Evolutionary conservation across 2,888 invertebrate genomes (phyloP), one percentile per base, ranked within the genome.

Genomic region (Fabriciana adippe): DNA sequence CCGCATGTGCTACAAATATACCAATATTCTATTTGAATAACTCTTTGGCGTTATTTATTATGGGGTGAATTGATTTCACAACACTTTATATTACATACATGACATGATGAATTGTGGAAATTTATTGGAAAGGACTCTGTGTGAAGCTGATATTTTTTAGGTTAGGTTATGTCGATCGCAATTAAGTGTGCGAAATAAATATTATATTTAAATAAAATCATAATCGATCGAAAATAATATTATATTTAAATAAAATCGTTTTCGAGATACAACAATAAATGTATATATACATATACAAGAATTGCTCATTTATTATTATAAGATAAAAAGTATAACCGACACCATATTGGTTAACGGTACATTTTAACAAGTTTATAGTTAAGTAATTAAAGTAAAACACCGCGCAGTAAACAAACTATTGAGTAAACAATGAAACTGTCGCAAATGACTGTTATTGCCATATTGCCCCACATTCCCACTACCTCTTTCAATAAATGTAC

Each of bases 401-500:
- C 57, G 57, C 60, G 45, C 35, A 16, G 60, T 59, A 60, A 45
- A 59, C 26, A 55, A 41, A 61, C 41, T 55, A 63, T 13, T 41
- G 35, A 35, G 53, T 11, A 57, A 57, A 64, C 55, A 70, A 64
- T 55, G 48, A 55, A 64, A 64, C 41, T 64, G 64, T 70, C 61
- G 64, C 64, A 55, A 57, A 55, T 48, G n/a, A 48, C 66, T 56
- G 21, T 56, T 31, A 59, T 48, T 45, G 45, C 55, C 18, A 70
- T 66, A 73, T 78, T 81, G 80, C 81, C 81, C 83, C 68, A 81
- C 77, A 81, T 79, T 81, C 85, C 81, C 79, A 79, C 72, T 75
- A 83, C 80, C 82, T 84, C 82, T 83, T 84, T 81, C 75, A 71
- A 69, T 64, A 67, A 53, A 57, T 35, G 35, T 8, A 62, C 79